Conservation (phyloP, 2,888 invertebrate species). For the Dicycla oo region DNA sequence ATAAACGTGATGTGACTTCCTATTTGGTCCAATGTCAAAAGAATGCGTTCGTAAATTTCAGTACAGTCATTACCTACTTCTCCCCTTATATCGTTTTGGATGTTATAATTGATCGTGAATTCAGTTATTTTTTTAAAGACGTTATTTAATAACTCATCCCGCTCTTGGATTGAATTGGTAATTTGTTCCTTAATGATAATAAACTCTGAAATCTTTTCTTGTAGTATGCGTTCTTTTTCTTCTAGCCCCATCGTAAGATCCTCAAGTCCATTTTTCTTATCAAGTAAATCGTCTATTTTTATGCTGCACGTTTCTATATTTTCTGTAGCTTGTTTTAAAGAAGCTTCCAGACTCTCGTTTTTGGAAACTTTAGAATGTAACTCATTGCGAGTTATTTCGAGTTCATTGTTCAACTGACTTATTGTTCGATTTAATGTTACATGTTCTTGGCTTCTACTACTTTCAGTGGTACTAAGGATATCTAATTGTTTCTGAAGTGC, state of each 20-base stretch:
- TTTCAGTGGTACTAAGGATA: too few relatives aligned
- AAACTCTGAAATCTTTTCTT: conserved; percentile 64
- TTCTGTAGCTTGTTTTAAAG: conserved; percentile 40
- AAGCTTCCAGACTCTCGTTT: conserved; percentile 34
- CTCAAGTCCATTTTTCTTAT: conserved; percentile 58
- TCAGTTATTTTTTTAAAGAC: conserved; percentile 68
- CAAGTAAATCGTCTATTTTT: conserved; percentile 55
- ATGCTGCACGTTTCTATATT: conserved; percentile 31
- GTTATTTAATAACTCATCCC: conserved; percentile 66
- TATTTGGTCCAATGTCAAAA: conserved; percentile 73
- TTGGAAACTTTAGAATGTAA: conserved; percentile 41
- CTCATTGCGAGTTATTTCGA: conserved; percentile 52
- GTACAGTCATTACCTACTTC: conserved; percentile 53
- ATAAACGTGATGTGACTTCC: conserved; percentile 64
- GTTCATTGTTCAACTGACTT: conserved; percentile 43
- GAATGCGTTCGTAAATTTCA: conserved; percentile 68
- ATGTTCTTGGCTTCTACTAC: conserved; percentile 47
- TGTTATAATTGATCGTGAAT: conserved; percentile 66
- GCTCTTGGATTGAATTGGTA: conserved; percentile 54
- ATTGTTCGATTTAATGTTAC: conserved; percentile 37
- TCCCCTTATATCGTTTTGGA: conserved; percentile 59
- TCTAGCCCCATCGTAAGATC: conserved; percentile 50
- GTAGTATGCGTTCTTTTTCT: conserved; percentile 59
- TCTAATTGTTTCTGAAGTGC: conserved; percentile 57
- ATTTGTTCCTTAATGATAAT: conserved; percentile 52